A percentile compares a stretch with the other conserved stretches of the same genome.
phyloP scores from a whole-genome alignment of 2,797 vertebrate species.

The Gephyroberyx darwinii region DNA sequence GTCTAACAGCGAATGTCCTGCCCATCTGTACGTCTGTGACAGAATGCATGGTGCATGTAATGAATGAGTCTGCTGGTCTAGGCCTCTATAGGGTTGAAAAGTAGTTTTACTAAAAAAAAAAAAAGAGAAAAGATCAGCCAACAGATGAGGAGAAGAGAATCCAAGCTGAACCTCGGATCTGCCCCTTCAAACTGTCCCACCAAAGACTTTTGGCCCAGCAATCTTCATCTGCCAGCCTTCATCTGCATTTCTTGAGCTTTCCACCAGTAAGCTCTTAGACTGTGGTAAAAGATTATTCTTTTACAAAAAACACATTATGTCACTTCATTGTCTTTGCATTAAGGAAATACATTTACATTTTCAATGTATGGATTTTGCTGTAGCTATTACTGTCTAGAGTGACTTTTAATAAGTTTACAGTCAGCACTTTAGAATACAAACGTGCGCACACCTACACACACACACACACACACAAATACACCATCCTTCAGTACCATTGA shows the following conservation, averaged over 20 bases:
- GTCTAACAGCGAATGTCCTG: constrained; percentile 62
- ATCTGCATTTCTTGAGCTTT: constrained; percentile 23
- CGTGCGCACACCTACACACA: constrained; percentile 10
- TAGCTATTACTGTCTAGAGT: constrained; percentile 66
- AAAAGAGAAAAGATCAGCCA: constrained; percentile 65
- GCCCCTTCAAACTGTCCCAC: constrained; percentile 69
- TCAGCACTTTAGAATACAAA: constrained; percentile 54
- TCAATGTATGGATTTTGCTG: constrained; percentile 51
- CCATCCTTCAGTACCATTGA: constrained; percentile 73
- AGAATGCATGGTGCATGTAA: constrained; percentile 61
- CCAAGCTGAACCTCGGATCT: constrained; percentile 71
- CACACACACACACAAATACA: constrained; percentile 24
- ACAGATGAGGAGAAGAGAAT: constrained; percentile 75
- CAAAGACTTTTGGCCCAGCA: constrained; percentile 42
- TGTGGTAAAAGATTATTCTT: constrained; percentile 25
- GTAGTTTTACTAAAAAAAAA: constrained; percentile 52
- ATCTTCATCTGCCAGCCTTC: constrained; percentile 25
- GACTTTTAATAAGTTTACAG: constrained; percentile 70
- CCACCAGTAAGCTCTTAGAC: not conserved
- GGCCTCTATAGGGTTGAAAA: constrained; percentile 62
- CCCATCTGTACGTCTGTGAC: constrained; percentile 57
- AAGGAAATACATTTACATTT: constrained; percentile 64
- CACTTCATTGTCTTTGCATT: constrained; percentile 51
- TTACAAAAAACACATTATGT: constrained; percentile 47
- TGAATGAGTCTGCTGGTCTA: constrained; percentile 58